Base-by-base conservation (phyloP, 2,797 vertebrate species). In the Myotis pilosus region DNA sequence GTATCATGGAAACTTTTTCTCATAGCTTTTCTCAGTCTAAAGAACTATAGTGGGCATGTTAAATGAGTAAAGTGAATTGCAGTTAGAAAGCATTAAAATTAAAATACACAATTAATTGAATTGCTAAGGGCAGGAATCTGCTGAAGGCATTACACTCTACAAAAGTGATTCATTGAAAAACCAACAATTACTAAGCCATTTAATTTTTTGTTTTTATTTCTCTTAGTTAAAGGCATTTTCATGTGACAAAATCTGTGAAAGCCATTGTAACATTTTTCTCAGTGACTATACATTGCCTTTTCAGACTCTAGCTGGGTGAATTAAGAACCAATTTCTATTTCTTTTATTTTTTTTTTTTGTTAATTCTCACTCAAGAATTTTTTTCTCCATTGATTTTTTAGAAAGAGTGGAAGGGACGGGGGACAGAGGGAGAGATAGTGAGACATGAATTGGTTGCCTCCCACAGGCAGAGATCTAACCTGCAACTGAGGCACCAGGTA, bases 111-210 rank as follows among this genome's bases (percentile, higher is more conserved):
- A 30, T 75, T 95, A 93, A 92, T 89, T 91, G 95, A 91, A 95
- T 96, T 17, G 20, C 51, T 41, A 89, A 36, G 0, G 69, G 22
- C 41, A 96, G 36, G 94, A 55, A 97, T 95, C 62, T 96, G 36
- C 12, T 49, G 41, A 88, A 95, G 64, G 0, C 41, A 60, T 91
- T 96, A 36, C 1, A 68, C 15, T 72, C 12, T 81, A 22, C n/a
- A 96, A 78, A 87, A 7, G 15, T 89, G 89, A 92, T 91, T 95
- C 5, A n/a, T 96, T 96, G 7, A 49, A 97, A 97, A 93, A 36
- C 11, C 11, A 96, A 57, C 6, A 92, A 92, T 96, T 94, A 93
- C 33, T 13, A 51, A 89, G 13, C 15, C 57, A 85, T 92, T 96
- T 95, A 91, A 94, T 44, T 72, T 38, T 41, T 88, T 55, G 55